Percentiles rank a stretch among this genome's conserved stretches.
Conservation (phyloP, 2,113 vertebrate species). For the Lathamus discolor region DNA sequence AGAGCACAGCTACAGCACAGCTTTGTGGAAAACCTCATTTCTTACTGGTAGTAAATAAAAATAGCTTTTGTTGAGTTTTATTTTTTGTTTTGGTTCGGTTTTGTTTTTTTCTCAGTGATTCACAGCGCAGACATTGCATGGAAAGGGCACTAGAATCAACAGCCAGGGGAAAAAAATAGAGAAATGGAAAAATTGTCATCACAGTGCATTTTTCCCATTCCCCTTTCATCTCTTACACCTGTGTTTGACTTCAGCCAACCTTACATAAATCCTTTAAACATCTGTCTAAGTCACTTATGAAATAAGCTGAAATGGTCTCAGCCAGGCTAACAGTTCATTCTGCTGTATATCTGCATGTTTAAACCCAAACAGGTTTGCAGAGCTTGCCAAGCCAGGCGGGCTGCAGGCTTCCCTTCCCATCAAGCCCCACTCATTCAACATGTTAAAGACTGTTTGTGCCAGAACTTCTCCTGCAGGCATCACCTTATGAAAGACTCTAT, state of each 20-base stretch:
- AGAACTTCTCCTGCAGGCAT: constrained; percentile 13
- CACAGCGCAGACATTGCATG: constrained; percentile 70
- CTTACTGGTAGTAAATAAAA: constrained; percentile 75
- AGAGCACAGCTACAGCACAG: constrained; percentile 19
- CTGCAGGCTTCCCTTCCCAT: constrained; percentile 41
- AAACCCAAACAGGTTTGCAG: constrained; percentile 59
- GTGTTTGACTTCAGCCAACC: constrained; percentile 77
- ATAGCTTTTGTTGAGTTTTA: constrained; percentile 25
- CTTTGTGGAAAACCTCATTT: constrained; percentile 67
- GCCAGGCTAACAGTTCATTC: constrained; percentile 67
- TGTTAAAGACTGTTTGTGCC: constrained; percentile 16
- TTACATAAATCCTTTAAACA: constrained; percentile 77
- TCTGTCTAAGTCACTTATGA: constrained; percentile 75
- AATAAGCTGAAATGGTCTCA: constrained; percentile 70
- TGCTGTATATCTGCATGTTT: constrained; percentile 28
- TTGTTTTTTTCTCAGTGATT: constrained; percentile 55
- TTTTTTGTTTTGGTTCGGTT: not conserved
- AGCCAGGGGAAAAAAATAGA: constrained; percentile 46
- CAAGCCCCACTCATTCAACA: constrained; percentile 52
- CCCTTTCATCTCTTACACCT: constrained; percentile 82
- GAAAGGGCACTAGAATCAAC: constrained; percentile 64
- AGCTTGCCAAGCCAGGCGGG: constrained; percentile 53
- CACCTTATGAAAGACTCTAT: constrained; percentile 20
- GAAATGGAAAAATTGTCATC: constrained; percentile 74
- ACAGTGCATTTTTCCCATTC: constrained; percentile 69